Evolutionary conservation across 2,113 vertebrate genomes (phyloP), one percentile per base, ranked within the genome.

Genomic region (Oryzias javanicus): DNA sequence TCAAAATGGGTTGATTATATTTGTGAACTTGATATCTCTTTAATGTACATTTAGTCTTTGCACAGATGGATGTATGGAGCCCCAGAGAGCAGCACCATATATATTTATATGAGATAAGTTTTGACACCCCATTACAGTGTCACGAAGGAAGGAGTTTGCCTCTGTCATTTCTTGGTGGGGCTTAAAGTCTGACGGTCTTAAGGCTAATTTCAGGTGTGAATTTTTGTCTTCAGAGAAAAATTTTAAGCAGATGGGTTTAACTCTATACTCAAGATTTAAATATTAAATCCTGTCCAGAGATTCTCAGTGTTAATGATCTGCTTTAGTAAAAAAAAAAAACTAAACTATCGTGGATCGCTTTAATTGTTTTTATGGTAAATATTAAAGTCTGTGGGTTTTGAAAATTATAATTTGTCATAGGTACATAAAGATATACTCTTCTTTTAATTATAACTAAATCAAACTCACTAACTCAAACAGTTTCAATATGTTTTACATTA

Each of bases 61-160:
- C 35, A 35, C 35, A 12, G 10, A 35, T 35, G 27, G 22, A 24
- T 61, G 40, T 13, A 49, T 54, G 17, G 19, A 17, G 8, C 13
- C 48, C 22, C 5, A 66, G 55, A 42, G 18, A 58, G 7, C 50
- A 42, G 22, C 44, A 42, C 27, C 24, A 42, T 42, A 12, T 12
- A 14, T 14, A 42, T 42, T 3, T 75, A 74, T 72, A 78, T 72
- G 61, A 77, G 78, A 79, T 70, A 64, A 80, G 76, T 86, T 82
- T 84, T 82, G 79, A 81, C 76, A 55, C 70, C 42, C 71, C 63
- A 71, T 49, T 63, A 19, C 17, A 57, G 56, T 62, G 60, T 72
- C 78, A 71, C 18, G 60, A 67, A 61, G 42, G 44, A 53, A 72
- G 72, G 55, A 71, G 63, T 67, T 82, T 72, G 60, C 44, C 53